Evolutionary conservation across 2,888 invertebrate species (phyloP).

Genomic region (Limnephilus lunatus): DNA sequence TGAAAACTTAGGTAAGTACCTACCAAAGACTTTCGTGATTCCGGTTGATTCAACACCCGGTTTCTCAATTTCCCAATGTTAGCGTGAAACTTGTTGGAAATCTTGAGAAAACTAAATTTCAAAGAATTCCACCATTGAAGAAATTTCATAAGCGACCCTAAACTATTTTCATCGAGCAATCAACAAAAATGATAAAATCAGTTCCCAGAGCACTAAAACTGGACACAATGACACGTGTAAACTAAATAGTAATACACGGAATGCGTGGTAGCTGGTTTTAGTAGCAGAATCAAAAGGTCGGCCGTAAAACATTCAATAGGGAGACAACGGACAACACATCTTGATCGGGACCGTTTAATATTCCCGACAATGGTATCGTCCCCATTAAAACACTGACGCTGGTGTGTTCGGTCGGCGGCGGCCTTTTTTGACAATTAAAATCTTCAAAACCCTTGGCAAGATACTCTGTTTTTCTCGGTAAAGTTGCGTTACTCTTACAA

Average conservation of each 20-base stretch:
- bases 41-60: no score
- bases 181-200: not conserved
- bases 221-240: not conserved
- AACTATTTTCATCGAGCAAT: not conserved
- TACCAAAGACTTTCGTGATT: no score
- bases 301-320: constrained; percentile 38
- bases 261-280: not conserved
- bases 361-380: constrained; percentile 4
- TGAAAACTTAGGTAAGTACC: no score
- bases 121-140: not conserved
- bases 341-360: constrained; percentile 16
- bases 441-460: not conserved
- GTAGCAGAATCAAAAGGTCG: constrained; percentile 33
- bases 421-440: constrained; percentile 40
- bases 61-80: no score
- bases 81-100: no score
- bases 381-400: constrained; percentile 7
- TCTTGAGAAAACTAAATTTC: not conserved
- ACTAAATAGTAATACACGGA: not conserved
- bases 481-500: not conserved
- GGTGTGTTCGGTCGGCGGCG: constrained; percentile 7
- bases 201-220: not conserved
- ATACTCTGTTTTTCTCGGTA: not conserved
- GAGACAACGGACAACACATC: constrained; percentile 9
- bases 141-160: not conserved